These are phyloP conservation scores for Trachythela sp. DNA, from an alignment of 64 coral and sea anemone species.

Conservation along the genomic window DNA sequence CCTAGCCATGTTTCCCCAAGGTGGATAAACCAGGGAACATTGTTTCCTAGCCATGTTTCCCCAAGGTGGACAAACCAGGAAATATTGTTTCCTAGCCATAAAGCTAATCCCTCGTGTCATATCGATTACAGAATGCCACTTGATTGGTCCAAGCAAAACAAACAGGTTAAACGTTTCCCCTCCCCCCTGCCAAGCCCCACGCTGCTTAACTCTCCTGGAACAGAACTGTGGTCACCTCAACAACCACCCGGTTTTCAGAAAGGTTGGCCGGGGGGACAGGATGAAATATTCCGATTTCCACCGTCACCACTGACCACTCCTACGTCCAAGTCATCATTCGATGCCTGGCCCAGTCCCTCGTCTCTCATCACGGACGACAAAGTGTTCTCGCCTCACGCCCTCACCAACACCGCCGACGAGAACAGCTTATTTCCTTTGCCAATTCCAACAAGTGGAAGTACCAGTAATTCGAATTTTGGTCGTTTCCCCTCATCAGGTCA, in stretches of 20 bases:
- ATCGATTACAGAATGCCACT: background rate
- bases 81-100: no score
- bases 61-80: no score
- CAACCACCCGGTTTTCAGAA: conserved; percentile 6
- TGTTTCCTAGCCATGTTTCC: no score
- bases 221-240: conserved; percentile 8
- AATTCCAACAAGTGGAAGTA: background rate
- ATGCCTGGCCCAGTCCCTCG: background rate
- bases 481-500: background rate
- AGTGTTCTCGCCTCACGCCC: background rate
- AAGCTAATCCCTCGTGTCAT: background rate
- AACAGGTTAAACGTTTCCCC: background rate
- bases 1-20: no score
- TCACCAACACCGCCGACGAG: background rate
- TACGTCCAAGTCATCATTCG: background rate
- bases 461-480: background rate
- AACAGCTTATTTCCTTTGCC: background rate
- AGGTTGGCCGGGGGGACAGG: background rate
- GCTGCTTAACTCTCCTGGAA: background rate
- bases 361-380: background rate
- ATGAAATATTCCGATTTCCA: conserved; percentile 14
- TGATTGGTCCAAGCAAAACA: background rate
- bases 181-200: conserved; percentile 2
- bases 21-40: no score
- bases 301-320: background rate